Evolutionary conservation across 1,140 invertebrate genomes (phyloP), one percentile per base, ranked within the genome.

Genomic region (Ostrea denselamellosa): DNA sequence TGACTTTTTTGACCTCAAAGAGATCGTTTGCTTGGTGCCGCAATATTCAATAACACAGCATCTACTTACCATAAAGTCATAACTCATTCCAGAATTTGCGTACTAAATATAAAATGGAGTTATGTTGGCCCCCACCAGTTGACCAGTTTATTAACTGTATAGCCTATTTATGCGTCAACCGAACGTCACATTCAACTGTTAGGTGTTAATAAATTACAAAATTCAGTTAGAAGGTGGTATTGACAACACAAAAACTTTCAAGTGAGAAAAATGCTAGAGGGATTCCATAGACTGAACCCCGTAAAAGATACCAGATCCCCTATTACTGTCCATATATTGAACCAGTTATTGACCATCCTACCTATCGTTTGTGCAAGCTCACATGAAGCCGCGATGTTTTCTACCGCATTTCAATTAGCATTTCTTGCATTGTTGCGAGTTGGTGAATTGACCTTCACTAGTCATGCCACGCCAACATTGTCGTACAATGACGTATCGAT

Each of bases 221-320:
- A 53, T 54, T 58, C 83, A 88, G 77, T 28, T 82, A 7, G 44
- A 34, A 1, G 56, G n/a, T 9, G 25, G 22, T 8, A 7, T 34
- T 0, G 87, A 86, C 28, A 82, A 81, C 34, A 86, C 87, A 3
- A 52, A 88, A 68, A 52, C 85, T 34, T 81, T 88, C 34, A 28
- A 28, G 34, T 85, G 19, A 77, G 7, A n/a, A 65, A 85, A 85
- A 85, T 65, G 25, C 8, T 52, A 58, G 87, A 88, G 68, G 87
- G 87, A 52, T 84, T 87, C 34, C 77, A 51, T 25, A 14, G 56
- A 1, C 28, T n/a, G 17, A 84, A 71, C 17, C 82, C 86, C 4
- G n/a, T 28, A n/a, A 83, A 62, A 52, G 86, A 87, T 62, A 8
- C 83, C 2, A n/a, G 56, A 22, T 14, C 22, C n/a, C 86, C 82